These are phyloP conservation scores for Actinia equina DNA, from an alignment of 64 coral and sea anemone species.

Conservation along the genomic window DNA sequence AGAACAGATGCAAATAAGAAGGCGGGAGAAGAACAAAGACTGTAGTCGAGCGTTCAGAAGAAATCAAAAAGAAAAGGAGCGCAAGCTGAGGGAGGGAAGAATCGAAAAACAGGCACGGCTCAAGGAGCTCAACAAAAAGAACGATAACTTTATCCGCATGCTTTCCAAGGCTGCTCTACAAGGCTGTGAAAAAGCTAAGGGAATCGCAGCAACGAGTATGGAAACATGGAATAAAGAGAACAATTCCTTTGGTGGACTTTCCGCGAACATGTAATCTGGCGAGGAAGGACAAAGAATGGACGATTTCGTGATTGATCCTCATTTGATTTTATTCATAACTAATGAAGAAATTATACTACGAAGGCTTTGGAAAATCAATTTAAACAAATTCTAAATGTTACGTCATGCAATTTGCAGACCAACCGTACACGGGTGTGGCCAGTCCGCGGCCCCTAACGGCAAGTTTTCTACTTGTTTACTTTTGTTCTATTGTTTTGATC, in stretches of 20 bases:
- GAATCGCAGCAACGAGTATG: background rate
- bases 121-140: background rate
- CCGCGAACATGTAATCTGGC: background rate
- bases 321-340: background rate
- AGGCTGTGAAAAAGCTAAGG: background rate
- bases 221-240: background rate
- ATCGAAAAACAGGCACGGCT: background rate
- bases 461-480: background rate
- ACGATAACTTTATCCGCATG: constrained; percentile 16
- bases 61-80: constrained; percentile 18
- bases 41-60: background rate
- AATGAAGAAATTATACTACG: no score
- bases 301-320: background rate
- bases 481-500: background rate
- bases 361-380: no score
- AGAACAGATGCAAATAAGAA: constrained; percentile 19
- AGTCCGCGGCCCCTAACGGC: no score
- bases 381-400: no score
- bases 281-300: background rate
- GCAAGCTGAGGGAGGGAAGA: background rate
- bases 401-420: no score
- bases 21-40: constrained; percentile 23
- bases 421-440: no score
- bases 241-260: background rate
- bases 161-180: background rate